phyloP scores from a whole-genome alignment of 2,113 vertebrate species.

The Chaetodon auriga region DNA sequence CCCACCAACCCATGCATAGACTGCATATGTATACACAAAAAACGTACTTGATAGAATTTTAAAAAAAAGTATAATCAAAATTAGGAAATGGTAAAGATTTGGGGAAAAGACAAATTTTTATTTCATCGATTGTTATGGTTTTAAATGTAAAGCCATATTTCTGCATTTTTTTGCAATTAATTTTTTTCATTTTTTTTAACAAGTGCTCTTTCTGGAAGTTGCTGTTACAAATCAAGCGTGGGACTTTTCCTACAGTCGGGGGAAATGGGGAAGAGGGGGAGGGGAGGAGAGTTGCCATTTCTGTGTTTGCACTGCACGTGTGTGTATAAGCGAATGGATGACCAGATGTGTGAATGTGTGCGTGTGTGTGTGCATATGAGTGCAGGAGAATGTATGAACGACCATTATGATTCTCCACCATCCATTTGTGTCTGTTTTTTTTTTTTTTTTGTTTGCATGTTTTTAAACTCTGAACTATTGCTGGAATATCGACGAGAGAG shows the following conservation, averaged over 20 bases:
- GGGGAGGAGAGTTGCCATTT: conserved; percentile 64
- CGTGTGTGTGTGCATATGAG: conserved; percentile 10
- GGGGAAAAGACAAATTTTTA: conserved; percentile 46
- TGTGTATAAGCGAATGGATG: conserved; percentile 31
- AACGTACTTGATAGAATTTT: conserved; percentile 62
- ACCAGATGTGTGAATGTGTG: conserved; percentile 34
- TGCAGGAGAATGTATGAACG: conserved; percentile 69
- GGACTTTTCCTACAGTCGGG: conserved; percentile 68
- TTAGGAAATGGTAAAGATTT: conserved; percentile 54
- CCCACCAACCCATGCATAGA: conserved; percentile 62
- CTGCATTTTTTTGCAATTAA: conserved; percentile 52
- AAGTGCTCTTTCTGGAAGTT: conserved; percentile 88
- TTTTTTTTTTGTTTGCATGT: conserved; percentile 36
- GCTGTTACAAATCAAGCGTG: conserved; percentile 84
- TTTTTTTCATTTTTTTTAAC: conserved; percentile 60
- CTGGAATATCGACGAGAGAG: conserved; percentile 55
- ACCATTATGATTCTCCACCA: conserved; percentile 69
- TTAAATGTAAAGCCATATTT: conserved; percentile 83
- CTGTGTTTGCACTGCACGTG: conserved; percentile 73
- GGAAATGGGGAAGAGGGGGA: conserved; percentile 19
- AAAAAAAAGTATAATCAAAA: conserved; percentile 63
- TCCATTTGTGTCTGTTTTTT: conserved; percentile 68
- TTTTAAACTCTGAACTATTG: conserved; percentile 52
- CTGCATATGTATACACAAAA: conserved; percentile 54
- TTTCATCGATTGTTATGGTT: conserved; percentile 79